Conservation (phyloP, 2,113 vertebrate species). For the Microcebus ravelobensis region DNA sequence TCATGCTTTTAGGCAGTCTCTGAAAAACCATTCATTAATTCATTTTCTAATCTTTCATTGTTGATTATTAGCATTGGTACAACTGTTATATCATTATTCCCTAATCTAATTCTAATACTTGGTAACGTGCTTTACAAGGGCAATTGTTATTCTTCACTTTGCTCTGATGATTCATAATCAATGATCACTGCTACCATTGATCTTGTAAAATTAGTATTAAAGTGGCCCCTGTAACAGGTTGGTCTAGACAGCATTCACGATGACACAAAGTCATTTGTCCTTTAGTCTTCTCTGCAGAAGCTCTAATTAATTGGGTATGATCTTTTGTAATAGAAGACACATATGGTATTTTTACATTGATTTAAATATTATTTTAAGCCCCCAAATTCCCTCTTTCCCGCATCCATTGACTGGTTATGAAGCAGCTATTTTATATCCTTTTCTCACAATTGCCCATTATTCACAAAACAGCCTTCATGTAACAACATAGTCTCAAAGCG, state of each 20-base stretch:
- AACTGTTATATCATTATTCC: not conserved
- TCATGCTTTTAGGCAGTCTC: not conserved
- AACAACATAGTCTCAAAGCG: not conserved
- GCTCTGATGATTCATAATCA: not conserved
- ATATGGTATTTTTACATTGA: not conserved
- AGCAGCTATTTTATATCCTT: not conserved
- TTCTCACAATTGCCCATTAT: not conserved
- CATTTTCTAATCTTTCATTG: not conserved
- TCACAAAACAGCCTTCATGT: not conserved
- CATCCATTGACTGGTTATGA: not conserved
- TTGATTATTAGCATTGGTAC: not conserved
- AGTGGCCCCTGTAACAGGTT: not conserved
- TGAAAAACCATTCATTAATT: slow-evolving; percentile 22
- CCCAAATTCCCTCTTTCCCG: not conserved
- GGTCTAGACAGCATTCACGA: not conserved
- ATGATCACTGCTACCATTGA: not conserved
- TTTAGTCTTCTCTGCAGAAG: not conserved
- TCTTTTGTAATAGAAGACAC: not conserved
- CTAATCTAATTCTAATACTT: not conserved
- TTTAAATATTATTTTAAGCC: not conserved
- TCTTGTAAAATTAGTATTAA: not conserved
- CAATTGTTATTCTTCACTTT: not conserved
- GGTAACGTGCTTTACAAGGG: not conserved
- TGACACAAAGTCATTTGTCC: not conserved
- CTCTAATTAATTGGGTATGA: not conserved